Percentiles rank a stretch among this genome's conserved stretches.
phyloP scores from a whole-genome alignment of 1,140 invertebrate species.

The Trachelipus rathkii region DNA sequence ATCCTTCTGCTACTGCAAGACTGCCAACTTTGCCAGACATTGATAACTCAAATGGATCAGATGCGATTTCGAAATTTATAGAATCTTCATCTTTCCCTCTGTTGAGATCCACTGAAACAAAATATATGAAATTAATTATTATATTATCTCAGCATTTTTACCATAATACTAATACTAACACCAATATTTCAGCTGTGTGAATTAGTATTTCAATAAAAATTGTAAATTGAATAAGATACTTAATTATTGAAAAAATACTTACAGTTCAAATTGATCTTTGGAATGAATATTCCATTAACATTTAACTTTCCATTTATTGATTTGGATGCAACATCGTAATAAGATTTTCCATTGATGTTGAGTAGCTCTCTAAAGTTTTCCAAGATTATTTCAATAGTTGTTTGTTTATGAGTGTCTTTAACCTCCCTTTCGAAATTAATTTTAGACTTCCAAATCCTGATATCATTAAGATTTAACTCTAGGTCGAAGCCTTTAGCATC shows the following conservation, averaged over 20 bases:
- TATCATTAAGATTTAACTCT: background rate
- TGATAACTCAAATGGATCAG: background rate
- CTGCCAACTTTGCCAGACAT: background rate
- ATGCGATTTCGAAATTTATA: background rate
- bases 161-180: too few species aligned
- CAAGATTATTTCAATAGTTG: background rate
- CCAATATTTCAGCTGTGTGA: too few species aligned
- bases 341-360: background rate
- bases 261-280: background rate
- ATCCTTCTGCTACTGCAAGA: background rate
- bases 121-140: too few species aligned
- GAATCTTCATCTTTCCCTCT: background rate
- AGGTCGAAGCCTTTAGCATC: background rate
- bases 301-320: background rate
- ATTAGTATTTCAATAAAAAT: too few species aligned
- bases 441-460: background rate
- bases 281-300: background rate
- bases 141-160: too few species aligned
- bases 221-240: too few species aligned
- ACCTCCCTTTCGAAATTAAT: background rate
- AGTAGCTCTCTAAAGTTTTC: background rate
- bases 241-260: background rate
- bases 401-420: background rate
- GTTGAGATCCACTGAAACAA: background rate
- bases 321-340: background rate